phyloP scores from a whole-genome alignment of 1,140 invertebrate species.

The Hypothenemus hampei region DNA sequence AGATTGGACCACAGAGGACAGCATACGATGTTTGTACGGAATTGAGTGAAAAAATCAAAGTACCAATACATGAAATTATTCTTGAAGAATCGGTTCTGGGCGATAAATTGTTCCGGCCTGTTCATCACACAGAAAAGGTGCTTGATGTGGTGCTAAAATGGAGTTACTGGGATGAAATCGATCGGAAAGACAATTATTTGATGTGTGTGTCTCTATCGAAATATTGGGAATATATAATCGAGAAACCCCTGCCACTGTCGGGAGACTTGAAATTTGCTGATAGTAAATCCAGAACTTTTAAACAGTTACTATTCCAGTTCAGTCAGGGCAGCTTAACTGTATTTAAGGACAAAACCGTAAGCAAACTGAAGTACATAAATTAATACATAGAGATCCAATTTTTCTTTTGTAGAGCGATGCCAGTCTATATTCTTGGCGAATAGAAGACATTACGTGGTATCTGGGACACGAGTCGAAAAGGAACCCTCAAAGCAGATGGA shows the following conservation, averaged over 20 bases:
- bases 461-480: slow-evolving; percentile 74
- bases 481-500: slow-evolving; percentile 72
- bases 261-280: slow-evolving; percentile 77
- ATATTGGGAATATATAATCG: slow-evolving; percentile 47
- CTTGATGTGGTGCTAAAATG: slow-evolving; percentile 65
- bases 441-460: slow-evolving; percentile 78
- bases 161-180: slow-evolving; percentile 78
- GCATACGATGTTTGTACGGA: slow-evolving; percentile 68
- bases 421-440: slow-evolving; percentile 65
- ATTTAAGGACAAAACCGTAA: slow-evolving; percentile 73
- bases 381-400: not conserved
- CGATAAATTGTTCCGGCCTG: slow-evolving; percentile 63
- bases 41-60: slow-evolving; percentile 57
- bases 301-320: slow-evolving; percentile 72
- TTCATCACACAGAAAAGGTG: slow-evolving; percentile 75
- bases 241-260: slow-evolving; percentile 52
- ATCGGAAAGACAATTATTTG: slow-evolving; percentile 75
- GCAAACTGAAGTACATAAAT: slow-evolving; percentile 25
- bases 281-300: slow-evolving; percentile 68
- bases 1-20: slow-evolving; percentile 73
- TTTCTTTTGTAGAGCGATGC: slow-evolving; percentile 54
- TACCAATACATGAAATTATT: slow-evolving; percentile 59
- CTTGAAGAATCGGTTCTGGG: slow-evolving; percentile 72
- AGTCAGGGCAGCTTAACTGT: slow-evolving; percentile 70
- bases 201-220: slow-evolving; percentile 57